Percentiles rank a stretch among this genome's conserved stretches.
phyloP scores from a whole-genome alignment of 2,797 vertebrate species.

The Oryzias dopingdopingensis region DNA sequence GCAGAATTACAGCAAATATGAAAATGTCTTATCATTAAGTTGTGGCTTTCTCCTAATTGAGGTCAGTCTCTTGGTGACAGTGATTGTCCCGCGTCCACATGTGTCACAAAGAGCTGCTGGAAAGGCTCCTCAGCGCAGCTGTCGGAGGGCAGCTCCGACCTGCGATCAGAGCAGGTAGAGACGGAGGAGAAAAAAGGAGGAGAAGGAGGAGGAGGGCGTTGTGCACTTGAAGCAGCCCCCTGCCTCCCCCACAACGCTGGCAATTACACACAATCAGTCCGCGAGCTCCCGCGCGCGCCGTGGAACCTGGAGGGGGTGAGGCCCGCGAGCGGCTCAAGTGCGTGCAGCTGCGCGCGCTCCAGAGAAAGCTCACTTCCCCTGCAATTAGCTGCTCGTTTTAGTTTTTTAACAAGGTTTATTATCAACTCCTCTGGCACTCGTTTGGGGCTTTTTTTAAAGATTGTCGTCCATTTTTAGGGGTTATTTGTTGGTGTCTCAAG shows the following conservation, averaged over 20 bases:
- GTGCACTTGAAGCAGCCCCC: constrained; percentile 89
- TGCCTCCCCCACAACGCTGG: constrained; percentile 80
- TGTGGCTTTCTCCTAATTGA: constrained; percentile 38
- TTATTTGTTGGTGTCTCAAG: constrained; percentile 78
- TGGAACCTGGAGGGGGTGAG: constrained; percentile 87
- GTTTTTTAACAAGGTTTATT: constrained; percentile 84
- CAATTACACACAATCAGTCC: constrained; percentile 97
- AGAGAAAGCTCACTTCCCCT: constrained; percentile 85
- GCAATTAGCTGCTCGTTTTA: constrained; percentile 96
- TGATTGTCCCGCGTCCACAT: constrained; percentile 15
- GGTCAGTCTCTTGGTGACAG: constrained; percentile 37
- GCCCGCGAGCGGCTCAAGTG: constrained; percentile 87
- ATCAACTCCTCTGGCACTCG: constrained; percentile 85
- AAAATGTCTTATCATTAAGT: constrained; percentile 86
- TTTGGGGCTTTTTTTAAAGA: constrained; percentile 48
- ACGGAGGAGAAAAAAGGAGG: constrained; percentile 21
- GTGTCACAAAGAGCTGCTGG: constrained; percentile 52
- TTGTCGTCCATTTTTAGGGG: constrained; percentile 55
- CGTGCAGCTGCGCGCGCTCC: constrained; percentile 96
- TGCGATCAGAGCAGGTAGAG: constrained; percentile 86
- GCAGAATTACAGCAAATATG: constrained; percentile 85
- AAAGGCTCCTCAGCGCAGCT: constrained; percentile 84
- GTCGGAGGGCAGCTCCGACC: constrained; percentile 81
- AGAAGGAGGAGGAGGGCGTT: constrained; percentile 5
- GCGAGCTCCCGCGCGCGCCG: constrained; percentile 86